Base-by-base conservation (phyloP, 2,113 vertebrate genomes). In the Accipiter cooperii region DNA sequence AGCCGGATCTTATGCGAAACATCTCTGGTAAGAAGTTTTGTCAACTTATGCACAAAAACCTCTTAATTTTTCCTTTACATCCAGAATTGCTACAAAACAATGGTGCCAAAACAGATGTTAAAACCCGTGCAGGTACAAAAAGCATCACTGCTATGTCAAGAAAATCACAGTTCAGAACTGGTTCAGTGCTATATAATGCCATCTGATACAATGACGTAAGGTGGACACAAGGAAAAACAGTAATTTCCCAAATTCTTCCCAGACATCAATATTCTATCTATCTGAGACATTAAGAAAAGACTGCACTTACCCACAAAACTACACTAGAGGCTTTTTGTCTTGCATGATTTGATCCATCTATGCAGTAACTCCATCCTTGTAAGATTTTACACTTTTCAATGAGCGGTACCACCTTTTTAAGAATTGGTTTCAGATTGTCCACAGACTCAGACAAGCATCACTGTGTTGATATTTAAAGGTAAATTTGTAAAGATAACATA, bases 1-100 rank as follows among this genome's bases (percentile, higher is more conserved):
- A 99, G 81, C 92, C 99, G 99, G 86, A 97, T 99, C 95, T 98
- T 99, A 60, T 99, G 99, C 57, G 99, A 99, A 97, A 99, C 99
- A 4, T 99, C 99, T 15, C 96, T 99, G 99, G 99, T 99, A 98
- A 99, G 99, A 54, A 29, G 11, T 77, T 93, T 77, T 73, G 17
- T 54, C 36, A 78, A 42, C 19, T 75, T 74, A 58, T 7, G 60
- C 28, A 46, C 26, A 84, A 88, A 8, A 79, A 84, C 66, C 34
- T 71, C 15, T 9, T 22, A 6, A 14, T 63, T 92, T 89, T 92
- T n/a, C 49, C 63, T 71, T 88, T 81, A 66, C 38, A 36, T 34
- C 44, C 28, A 74, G 6, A 44, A 73, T 15, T n/a, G 33, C 58
- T 51, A 51, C n/a, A 42, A 60, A 92, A 74, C 22, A 17, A 70